phyloP scores from a whole-genome alignment of 2,113 vertebrate species.

The Chaenogobius annularis region DNA sequence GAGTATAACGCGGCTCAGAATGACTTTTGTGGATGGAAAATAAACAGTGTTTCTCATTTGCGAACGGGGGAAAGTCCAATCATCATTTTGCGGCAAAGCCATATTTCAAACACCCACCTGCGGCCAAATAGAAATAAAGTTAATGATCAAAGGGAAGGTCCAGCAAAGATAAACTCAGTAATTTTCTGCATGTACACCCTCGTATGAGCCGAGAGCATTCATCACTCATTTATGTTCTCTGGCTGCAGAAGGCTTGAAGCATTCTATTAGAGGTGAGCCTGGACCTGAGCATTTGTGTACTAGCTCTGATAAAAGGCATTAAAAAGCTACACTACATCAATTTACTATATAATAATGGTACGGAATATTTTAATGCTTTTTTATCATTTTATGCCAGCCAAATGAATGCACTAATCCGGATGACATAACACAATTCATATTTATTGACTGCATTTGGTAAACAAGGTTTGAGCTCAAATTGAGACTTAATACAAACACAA shows the following conservation, averaged over 20 bases:
- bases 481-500: no score
- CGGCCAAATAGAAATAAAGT: slow-evolving; percentile 33
- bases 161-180: slow-evolving; percentile 19
- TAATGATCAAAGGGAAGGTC: slow-evolving; percentile 25
- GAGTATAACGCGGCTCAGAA: slow-evolving; percentile 17
- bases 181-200: slow-evolving; percentile 1
- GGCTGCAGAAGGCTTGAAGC: not conserved
- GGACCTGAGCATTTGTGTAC: not conserved
- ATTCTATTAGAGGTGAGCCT: not conserved
- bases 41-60: slow-evolving; percentile 5
- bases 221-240: slow-evolving; percentile 15
- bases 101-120: slow-evolving; percentile 41
- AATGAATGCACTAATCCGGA: not conserved
- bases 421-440: not conserved
- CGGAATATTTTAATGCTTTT: not conserved
- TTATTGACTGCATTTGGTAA: no score
- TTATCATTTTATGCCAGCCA: not conserved
- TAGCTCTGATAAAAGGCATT: not conserved
- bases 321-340: not conserved
- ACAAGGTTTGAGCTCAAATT: no score
- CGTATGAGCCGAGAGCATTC: slow-evolving; percentile 2
- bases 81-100: slow-evolving; percentile 32
- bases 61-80: slow-evolving; percentile 21
- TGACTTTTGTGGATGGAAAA: slow-evolving; percentile 25
- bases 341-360: not conserved